Conservation (phyloP, 2,797 vertebrate species). For the Psittacula derbiana region DNA sequence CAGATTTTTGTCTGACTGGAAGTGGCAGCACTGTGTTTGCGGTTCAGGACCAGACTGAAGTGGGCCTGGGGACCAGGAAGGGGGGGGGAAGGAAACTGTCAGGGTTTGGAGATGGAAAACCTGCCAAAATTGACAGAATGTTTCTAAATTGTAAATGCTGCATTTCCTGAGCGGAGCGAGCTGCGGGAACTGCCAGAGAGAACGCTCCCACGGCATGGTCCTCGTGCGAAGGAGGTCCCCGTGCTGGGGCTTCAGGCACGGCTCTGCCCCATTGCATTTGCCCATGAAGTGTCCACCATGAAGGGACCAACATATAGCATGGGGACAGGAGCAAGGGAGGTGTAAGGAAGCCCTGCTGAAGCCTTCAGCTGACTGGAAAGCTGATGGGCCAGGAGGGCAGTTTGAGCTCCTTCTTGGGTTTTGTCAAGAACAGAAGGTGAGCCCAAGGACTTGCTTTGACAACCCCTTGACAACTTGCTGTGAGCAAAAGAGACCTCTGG, state of each 20-base stretch:
- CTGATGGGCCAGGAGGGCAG: not conserved
- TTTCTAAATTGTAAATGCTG: not conserved
- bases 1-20: not conserved
- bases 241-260: not conserved
- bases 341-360: not conserved
- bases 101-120: not conserved
- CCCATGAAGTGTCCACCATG: not conserved
- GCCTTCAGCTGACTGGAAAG: not conserved
- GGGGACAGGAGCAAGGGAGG: not conserved
- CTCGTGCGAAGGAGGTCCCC: not conserved
- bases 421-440: not conserved
- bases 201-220: not conserved
- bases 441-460: not conserved
- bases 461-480: not conserved
- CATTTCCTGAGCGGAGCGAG: not conserved
- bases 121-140: not conserved
- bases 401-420: not conserved
- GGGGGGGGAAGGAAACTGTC: not conserved
- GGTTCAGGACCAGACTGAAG: not conserved
- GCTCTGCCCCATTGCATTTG: fast-evolving
- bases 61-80: not conserved
- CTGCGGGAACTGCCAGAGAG: not conserved
- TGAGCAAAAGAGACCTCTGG: not conserved
- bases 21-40: not conserved
- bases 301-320: not conserved